Conservation (phyloP, 2,113 vertebrate genomes). For the Desmodus rotundus region DNA sequence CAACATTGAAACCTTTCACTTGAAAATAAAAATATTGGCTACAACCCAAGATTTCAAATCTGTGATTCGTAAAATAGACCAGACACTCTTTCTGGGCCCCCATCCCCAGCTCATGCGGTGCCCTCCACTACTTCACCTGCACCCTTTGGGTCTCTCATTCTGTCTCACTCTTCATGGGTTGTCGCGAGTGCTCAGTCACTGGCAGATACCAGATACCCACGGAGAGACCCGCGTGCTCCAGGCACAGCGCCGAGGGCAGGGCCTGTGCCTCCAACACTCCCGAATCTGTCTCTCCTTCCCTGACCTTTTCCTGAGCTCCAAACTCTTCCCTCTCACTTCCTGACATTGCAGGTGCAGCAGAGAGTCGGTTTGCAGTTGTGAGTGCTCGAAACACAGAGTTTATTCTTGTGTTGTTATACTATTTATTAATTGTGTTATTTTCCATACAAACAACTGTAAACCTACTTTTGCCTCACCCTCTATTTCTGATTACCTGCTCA, state of each 20-base stretch:
- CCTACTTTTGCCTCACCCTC: too few relatives aligned
- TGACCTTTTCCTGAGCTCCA: not conserved
- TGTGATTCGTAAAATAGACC: not conserved
- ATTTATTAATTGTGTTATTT: too few relatives aligned
- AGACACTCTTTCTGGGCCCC: not conserved
- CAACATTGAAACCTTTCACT: not conserved
- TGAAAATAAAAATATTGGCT: not conserved
- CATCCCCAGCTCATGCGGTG: not conserved
- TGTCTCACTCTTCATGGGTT: not conserved
- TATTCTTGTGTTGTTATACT: too few relatives aligned
- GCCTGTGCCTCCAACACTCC: not conserved
- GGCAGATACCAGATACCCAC: not conserved
- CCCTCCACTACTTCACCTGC: not conserved
- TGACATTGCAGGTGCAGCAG: not conserved
- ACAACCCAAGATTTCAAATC: not conserved
- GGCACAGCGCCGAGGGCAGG: not conserved
- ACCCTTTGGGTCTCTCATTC: not conserved
- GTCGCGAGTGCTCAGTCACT: not conserved
- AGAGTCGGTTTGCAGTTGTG: too few relatives aligned
- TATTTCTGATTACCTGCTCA: too few relatives aligned
- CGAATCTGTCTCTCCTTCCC: not conserved
- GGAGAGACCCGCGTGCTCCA: not conserved
- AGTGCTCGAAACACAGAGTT: too few relatives aligned
- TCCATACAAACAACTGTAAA: too few relatives aligned
- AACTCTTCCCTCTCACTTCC: not conserved